Base-by-base conservation (phyloP, 2,113 vertebrate genomes). In the Heptranchias perlo region DNA sequence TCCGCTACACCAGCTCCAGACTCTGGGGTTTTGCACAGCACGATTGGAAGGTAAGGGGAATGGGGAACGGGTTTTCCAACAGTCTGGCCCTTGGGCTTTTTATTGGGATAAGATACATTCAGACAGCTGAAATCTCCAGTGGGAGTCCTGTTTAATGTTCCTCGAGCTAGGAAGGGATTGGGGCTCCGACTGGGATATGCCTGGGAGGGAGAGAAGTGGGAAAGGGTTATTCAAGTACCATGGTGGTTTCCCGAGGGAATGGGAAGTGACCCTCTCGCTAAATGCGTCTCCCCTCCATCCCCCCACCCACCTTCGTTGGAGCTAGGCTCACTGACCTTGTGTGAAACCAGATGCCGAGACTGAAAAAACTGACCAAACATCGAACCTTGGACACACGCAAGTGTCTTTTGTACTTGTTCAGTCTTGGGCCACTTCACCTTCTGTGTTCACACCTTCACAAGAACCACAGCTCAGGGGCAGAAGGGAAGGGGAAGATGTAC, bases 1-100 rank as follows among this genome's bases (percentile, higher is more conserved):
- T 98, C 91, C 97, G 98, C 31, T 97, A 98, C 97, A 98, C 96
- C 4, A 97, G 97, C 96, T 98, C 96, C 92, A 97, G 97, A 96
- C 96, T 97, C 69, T 98, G 98, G 98, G 96, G 97, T 25, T 98
- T 98, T 96, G 49, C 98, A 44, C 97, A 96, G 4, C 98, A 99
- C 35, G 69, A 96, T 58, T 99, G 98, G 98, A 98, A 98, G 98
- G 98, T 98, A 96, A 96, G 96, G 62, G 25, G 65, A 5, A 54
- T n/a, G 35, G 91, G 52, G 3, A 62, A 18, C 31, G 4, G 16
- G 2, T 39, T 25, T 21, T n/a, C n/a, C n/a, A n/a, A n/a, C n/a
- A n/a, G n/a, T n/a, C 54, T 18, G 54, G 18, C 4, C 47, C 84
- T 87, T 2, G 21, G 7, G 73, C 39, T 23, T 25, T 49, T 44